Evolutionary conservation across 1,140 invertebrate genomes (phyloP).

Genomic region (Drosophila rhopaloa): DNA sequence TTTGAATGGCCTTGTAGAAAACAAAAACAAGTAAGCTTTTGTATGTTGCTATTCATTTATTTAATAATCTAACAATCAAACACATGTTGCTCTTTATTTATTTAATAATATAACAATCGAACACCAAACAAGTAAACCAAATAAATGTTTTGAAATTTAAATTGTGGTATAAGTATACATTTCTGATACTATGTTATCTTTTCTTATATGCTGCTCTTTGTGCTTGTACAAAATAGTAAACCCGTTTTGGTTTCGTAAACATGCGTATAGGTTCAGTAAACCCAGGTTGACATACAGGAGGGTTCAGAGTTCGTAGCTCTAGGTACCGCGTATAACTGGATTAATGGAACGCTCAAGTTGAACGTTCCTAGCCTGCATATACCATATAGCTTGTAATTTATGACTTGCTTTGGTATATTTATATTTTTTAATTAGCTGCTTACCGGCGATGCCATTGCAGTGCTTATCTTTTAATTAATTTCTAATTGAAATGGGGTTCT

Average conservation of each 20-base stretch:
- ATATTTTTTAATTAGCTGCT: constrained; percentile 35
- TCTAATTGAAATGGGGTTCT: constrained; percentile 45
- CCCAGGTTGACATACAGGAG: constrained; percentile 1
- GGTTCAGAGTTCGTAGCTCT: constrained; percentile 18
- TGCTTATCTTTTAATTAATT: constrained; percentile 63
- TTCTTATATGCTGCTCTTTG: neutral
- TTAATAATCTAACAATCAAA: neutral
- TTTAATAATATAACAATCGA: neutral
- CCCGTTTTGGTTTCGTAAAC: constrained; percentile 2
- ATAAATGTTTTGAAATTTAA: no score
- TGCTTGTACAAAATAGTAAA: neutral
- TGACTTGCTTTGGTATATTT: constrained; percentile 23
- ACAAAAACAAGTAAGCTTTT: no score
- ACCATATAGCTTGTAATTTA: constrained; percentile 31
- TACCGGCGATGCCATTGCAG: constrained; percentile 20
- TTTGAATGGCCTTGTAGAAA: neutral
- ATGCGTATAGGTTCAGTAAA: constrained; percentile 9
- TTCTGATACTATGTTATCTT: neutral
- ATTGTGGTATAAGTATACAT: neutral
- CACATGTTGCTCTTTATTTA: neutral
- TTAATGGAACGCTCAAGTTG: constrained; percentile 11
- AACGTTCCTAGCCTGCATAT: constrained; percentile 18
- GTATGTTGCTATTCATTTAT: neutral
- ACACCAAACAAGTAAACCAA: no score
- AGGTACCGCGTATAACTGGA: constrained; percentile 27